phyloP scores from a whole-genome alignment of 2,888 invertebrate species.

The Troglohyphantes excavatus region DNA sequence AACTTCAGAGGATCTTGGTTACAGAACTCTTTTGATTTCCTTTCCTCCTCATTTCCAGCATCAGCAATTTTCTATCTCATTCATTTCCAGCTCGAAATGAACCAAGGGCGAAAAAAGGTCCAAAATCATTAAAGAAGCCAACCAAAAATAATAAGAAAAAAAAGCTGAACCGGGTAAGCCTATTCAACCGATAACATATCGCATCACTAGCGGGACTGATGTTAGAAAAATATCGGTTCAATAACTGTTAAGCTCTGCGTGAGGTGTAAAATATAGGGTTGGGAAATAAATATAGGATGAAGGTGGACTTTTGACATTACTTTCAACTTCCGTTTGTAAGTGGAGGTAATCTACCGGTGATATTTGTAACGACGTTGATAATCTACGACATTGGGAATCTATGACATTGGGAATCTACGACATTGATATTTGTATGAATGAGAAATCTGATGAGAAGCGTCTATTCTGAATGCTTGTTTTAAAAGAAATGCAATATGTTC shows the following conservation, averaged over 20 bases:
- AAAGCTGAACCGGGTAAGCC: background rate
- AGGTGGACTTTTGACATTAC: background rate
- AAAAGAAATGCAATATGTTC: no score
- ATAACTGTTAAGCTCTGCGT: slow-evolving; percentile 37
- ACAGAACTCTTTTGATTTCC: slow-evolving; percentile 10
- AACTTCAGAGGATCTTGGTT: slow-evolving; percentile 2
- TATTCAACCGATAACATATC: slow-evolving; percentile 48
- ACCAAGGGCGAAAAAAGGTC: background rate
- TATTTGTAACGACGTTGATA: no score
- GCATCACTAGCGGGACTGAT: slow-evolving; percentile 27
- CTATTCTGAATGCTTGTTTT: no score
- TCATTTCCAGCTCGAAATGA: slow-evolving; percentile 13
- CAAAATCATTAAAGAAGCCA: slow-evolving; percentile 4
- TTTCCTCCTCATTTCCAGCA: background rate
- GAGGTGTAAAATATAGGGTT: slow-evolving; percentile 1
- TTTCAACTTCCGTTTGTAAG: background rate
- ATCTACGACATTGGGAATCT: no score
- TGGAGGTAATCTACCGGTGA: background rate
- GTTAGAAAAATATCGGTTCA: slow-evolving; percentile 18
- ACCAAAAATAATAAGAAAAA: background rate
- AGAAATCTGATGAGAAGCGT: no score
- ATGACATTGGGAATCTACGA: no score
- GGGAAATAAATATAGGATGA: background rate
- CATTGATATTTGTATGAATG: no score
- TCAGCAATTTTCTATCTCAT: slow-evolving; percentile 16